Conservation (phyloP, 2,113 vertebrate species). For the Sorex fumeus region DNA sequence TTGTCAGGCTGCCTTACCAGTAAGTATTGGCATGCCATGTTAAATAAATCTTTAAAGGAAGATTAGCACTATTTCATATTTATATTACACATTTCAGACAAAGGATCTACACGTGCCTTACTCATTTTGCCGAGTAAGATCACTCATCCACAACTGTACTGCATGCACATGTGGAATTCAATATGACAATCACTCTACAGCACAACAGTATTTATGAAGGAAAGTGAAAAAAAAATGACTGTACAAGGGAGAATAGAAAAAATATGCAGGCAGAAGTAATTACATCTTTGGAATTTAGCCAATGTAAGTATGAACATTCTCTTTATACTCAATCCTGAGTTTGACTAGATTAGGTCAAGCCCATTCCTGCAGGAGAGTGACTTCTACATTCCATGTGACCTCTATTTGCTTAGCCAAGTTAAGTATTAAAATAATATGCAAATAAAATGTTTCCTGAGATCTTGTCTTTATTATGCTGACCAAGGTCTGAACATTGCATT, state of each 20-base stretch:
- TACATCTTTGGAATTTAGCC: neutral
- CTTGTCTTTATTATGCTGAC: conserved; percentile 5
- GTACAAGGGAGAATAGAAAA: conserved; percentile 40
- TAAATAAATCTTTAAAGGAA: neutral
- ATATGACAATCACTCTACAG: neutral
- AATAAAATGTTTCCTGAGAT: conserved; percentile 57
- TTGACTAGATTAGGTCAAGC: conserved; percentile 36
- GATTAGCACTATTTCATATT: neutral
- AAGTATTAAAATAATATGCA: conserved; percentile 74
- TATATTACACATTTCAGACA: neutral
- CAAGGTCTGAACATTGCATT: neutral
- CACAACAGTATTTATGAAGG: neutral
- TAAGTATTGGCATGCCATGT: neutral
- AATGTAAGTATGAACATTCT: neutral
- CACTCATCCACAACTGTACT: neutral
- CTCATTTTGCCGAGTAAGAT: conserved; percentile 1
- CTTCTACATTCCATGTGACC: neutral
- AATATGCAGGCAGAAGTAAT: conserved; percentile 12
- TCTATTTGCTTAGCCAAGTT: conserved; percentile 57
- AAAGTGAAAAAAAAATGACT: neutral
- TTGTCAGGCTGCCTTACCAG: neutral
- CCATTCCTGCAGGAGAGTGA: conserved; percentile 16
- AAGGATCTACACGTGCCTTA: neutral
- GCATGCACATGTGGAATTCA: neutral
- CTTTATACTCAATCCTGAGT: neutral